Base-by-base conservation (phyloP, 2,888 invertebrate species). In the Ichneumoninae sp. region DNA sequence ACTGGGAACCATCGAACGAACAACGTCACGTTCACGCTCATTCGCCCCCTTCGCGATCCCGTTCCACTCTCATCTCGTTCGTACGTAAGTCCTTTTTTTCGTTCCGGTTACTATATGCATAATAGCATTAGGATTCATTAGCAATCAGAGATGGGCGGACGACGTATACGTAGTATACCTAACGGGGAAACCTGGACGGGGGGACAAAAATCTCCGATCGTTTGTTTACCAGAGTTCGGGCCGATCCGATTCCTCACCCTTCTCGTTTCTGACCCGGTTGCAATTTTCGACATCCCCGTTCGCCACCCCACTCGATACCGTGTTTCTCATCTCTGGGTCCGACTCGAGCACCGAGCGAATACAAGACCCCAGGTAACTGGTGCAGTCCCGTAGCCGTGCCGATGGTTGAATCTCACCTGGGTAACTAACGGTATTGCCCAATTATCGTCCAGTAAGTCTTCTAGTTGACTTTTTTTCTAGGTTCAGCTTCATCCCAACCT, bases 101-200 rank as follows among this genome's bases (percentile, higher is more conserved):
- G 82, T 82, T 78, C 87, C 87, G 86, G 90, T 91, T 92, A 92
- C 92, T 91, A 91, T 91, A 93, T 92, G 91, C 91, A 92, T 93
- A 93, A 93, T 91, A 92, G 91, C 89, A 90, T 93, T 93, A 93
- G 93, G 92, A 92, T 93, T 93, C 93, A 93, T 93, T 93, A 93
- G 93, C 93, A 93, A 93, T 93, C 93, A 93, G 93, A 93, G 92
- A 93, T 91, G 92, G 92, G 86, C 88, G 89, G 86, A 80, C 83
- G 84, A 88, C 82, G 86, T 85, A 86, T 19, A 47, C 19, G 33
- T n/a, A 54, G 72, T 65, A 10, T 4, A 13, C 22, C 44, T 81
- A 69, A 50, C 19, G 54, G 57, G 44, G 57, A 71, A 66, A 57
- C 72, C 22, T 16, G 77, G 26, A 47, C 54, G 65, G 54, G 54